Conservation (phyloP, 2,113 vertebrate species). For the Agelaius tricolor region DNA sequence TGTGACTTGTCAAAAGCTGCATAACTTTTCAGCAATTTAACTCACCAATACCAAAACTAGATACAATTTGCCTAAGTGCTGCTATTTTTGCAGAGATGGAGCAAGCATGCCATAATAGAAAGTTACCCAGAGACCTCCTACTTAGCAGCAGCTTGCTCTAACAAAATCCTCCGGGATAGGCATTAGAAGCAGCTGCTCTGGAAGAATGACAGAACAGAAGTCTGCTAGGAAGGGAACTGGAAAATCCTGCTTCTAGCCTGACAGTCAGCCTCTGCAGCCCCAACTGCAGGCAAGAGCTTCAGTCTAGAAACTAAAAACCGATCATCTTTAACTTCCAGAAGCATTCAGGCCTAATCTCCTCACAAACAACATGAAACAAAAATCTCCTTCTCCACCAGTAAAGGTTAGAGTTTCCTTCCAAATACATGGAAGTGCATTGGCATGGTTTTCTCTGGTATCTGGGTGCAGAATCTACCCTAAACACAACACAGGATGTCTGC, state of each 20-base stretch:
- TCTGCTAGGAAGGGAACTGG: not conserved
- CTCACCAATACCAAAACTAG: not conserved
- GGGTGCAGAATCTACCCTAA: not conserved
- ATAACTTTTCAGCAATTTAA: not conserved
- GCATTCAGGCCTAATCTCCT: not conserved
- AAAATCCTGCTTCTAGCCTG: not conserved
- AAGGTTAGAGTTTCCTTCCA: not conserved
- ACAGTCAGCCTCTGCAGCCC: not conserved
- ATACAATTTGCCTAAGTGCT: slow-evolving; percentile 33
- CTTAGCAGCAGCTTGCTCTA: not conserved
- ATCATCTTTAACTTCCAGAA: not conserved
- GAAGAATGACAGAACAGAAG: slow-evolving; percentile 33
- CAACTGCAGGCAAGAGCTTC: not conserved
- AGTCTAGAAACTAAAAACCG: not conserved
- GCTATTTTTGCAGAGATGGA: slow-evolving; percentile 32
- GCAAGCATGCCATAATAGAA: not conserved
- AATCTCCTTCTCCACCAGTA: not conserved
- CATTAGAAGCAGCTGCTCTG: slow-evolving; percentile 26
- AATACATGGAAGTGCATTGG: not conserved
- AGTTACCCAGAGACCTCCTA: not conserved
- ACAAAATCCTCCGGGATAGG: not conserved
- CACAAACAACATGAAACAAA: not conserved
- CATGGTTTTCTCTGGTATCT: not conserved
- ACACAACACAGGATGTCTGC: not conserved
- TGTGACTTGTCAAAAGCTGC: not conserved